These are phyloP conservation scores for Drosophila tani DNA, from an alignment of 1,140 invertebrate species.

Conservation along the genomic window DNA sequence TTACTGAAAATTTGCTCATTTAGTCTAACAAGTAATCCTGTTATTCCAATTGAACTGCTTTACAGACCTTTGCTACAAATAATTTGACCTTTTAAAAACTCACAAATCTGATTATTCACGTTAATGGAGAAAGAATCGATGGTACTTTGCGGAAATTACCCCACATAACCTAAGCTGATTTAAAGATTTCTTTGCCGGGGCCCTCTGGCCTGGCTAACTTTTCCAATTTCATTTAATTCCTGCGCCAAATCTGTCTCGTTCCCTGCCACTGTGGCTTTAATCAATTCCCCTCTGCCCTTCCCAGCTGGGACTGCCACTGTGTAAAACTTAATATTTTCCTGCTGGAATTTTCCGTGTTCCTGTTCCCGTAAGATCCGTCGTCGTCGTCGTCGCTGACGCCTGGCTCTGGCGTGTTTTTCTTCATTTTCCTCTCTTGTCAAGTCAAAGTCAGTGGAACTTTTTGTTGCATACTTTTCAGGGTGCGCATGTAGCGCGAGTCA, in stretches of 20 bases:
- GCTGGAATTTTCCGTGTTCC: constrained; percentile 33
- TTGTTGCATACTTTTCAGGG: constrained; percentile 76
- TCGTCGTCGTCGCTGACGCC: too few relatives aligned
- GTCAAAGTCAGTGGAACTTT: constrained; percentile 73
- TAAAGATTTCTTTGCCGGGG: constrained; percentile 6
- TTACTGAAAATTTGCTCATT: constrained; percentile 2
- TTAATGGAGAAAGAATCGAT: not conserved
- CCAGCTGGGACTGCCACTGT: constrained; percentile 18
- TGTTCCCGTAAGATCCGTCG: not conserved
- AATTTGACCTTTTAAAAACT: not conserved
- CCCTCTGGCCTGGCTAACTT: constrained; percentile 20
- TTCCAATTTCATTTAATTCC: constrained; percentile 48
- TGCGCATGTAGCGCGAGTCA: constrained; percentile 77
- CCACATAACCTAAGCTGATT: constrained; percentile 16
- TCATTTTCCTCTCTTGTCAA: constrained; percentile 30
- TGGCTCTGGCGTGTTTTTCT: constrained; percentile 15
- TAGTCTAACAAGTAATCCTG: not conserved
- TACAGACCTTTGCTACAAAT: not conserved
- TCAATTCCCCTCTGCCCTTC: constrained; percentile 24
- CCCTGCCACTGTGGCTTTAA: constrained; percentile 34
- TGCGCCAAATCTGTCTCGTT: constrained; percentile 34
- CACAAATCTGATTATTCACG: constrained; percentile 1
- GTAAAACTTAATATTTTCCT: constrained; percentile 50
- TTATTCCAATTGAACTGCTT: constrained; percentile 8
- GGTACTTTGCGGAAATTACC: constrained; percentile 28